These are phyloP conservation scores for Ctenopoma multispine DNA, from an alignment of 2,797 vertebrate genomes.

Conservation along the genomic window DNA sequence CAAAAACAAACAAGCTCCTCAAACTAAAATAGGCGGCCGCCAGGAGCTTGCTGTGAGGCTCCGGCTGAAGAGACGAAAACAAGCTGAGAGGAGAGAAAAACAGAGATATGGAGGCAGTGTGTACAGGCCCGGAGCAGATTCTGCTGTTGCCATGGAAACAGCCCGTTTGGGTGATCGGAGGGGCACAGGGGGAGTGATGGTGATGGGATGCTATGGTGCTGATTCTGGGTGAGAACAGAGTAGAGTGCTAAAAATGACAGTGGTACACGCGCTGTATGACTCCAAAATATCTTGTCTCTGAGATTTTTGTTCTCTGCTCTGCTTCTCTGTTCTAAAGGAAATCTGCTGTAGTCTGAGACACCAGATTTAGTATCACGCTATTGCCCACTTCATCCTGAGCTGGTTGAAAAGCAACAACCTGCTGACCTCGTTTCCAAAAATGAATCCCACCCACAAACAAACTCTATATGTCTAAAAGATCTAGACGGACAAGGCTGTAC, in stretches of 20 bases:
- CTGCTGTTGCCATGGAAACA: conserved; percentile 83
- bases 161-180: conserved; percentile 59
- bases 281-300: background rate
- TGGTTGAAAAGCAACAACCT: background rate
- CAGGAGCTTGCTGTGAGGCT: conserved; percentile 48
- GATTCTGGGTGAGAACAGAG: conserved; percentile 48
- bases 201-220: conserved; percentile 66
- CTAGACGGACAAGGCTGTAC: background rate
- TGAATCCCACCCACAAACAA: background rate
- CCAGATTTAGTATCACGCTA: background rate
- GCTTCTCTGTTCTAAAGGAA: background rate
- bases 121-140: conserved; percentile 74
- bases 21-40: conserved; percentile 52
- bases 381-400: background rate
- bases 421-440: background rate
- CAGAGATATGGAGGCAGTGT: conserved; percentile 42
- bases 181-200: conserved; percentile 59
- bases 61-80: conserved; percentile 57
- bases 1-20: conserved; percentile 51
- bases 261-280: background rate
- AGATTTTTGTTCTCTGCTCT: background rate
- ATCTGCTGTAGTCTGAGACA: background rate
- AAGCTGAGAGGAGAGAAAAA: conserved; percentile 61
- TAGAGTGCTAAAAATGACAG: conserved; percentile 12
- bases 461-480: conserved; percentile 1